Base-by-base conservation (phyloP, 2,888 invertebrate species). In the Agriopis marginaria region DNA sequence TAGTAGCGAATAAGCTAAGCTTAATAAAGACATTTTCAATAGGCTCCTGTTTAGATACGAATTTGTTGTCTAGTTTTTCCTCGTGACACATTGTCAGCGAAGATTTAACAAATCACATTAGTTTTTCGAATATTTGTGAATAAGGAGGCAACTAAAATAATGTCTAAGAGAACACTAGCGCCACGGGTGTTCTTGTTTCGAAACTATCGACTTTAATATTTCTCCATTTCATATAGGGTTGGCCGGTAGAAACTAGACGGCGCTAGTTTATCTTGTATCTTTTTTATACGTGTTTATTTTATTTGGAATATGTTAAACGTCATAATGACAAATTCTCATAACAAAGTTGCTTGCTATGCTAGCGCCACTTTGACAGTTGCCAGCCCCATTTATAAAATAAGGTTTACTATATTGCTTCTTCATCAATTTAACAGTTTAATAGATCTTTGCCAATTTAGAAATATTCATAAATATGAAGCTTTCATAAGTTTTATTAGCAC, bases 401-500 rank as follows among this genome's bases (percentile, higher is more conserved):
- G 50, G 23, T 58, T 42, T 32, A 58, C 7, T 68, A 54, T 68
- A 54, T 39, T 50, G 50, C 68, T 68, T 68, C 49, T 68, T 65
- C 53, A 66, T 70, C 23, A 65, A 63, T 63, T 65, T 45, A 61
- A 59, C 49, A 58, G 44, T 47, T 53, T 47, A 58, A 58, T 67
- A 55, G 64, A 61, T 65, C 54, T 67, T 63, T 64, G 64, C 64
- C 63, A 68, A 61, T 68, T 54, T 55, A 60, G 44, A 45, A 39
- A 62, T 47, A 63, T 62, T 53, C 44, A 66, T 63, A 39, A 59
- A 63, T 62, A 65, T 32, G 32, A 58, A 56, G 40, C 17, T 51
- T 61, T 17, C 47, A 61, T 68, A 66, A 66, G 70, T 79, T 73
- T 79, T 83, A 80, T 77, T 83, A 83, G 83, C 85, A 84, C 84